These are phyloP conservation scores for Dendrolimus punctatus DNA, from an alignment of 1,140 invertebrate genomes.

Conservation along the genomic window DNA sequence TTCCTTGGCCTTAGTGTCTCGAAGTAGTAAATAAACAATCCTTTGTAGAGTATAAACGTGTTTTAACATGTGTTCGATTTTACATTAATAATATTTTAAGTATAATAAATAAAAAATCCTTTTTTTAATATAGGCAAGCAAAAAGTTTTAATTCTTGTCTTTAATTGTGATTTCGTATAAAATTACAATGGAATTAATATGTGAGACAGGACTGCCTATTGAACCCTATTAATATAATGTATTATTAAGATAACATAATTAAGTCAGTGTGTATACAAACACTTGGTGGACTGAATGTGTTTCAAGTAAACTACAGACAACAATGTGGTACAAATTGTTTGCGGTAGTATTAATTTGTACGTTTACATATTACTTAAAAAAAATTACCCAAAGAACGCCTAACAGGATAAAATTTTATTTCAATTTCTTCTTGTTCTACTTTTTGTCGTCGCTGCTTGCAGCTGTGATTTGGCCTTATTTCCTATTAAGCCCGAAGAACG, in stretches of 20 bases:
- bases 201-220: no score
- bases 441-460: constrained; percentile 24
- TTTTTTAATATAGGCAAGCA: no score
- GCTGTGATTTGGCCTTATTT: constrained; percentile 46
- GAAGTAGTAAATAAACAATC: no score
- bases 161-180: no score
- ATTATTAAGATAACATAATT: constrained; percentile 12
- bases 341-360: constrained; percentile 25
- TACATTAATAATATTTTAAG: no score
- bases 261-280: constrained; percentile 22
- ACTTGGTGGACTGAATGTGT: constrained; percentile 13
- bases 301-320: constrained; percentile 6
- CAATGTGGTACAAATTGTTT: constrained; percentile 39
- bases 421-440: constrained; percentile 34
- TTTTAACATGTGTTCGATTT: no score
- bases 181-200: no score
- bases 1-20: no score
- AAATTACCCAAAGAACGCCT: constrained; percentile 31
- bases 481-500: constrained; percentile 38
- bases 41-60: no score
- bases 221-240: no score
- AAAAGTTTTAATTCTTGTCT: no score
- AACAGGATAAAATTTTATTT: constrained; percentile 42
- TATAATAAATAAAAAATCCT: no score
- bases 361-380: constrained; percentile 29